Evolutionary conservation across 2,888 invertebrate genomes (phyloP).

Genomic region (Idaea biselata): DNA sequence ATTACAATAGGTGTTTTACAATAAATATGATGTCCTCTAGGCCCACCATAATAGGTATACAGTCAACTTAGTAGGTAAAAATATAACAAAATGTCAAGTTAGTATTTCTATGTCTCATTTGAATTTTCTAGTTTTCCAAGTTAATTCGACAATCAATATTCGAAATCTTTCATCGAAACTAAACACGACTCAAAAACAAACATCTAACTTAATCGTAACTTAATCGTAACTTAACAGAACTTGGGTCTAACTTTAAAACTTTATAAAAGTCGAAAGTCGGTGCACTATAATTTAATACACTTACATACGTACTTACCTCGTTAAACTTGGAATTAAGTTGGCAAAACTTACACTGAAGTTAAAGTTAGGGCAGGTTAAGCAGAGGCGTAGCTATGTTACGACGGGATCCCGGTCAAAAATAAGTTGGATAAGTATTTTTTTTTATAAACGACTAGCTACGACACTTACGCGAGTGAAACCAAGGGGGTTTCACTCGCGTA

Average conservation of each 20-base stretch:
- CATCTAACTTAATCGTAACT: not conserved
- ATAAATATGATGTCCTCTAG: no score
- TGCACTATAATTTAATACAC: slow-evolving; percentile 13
- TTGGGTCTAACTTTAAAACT: slow-evolving; percentile 1
- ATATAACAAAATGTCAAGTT: no score
- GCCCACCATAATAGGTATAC: no score
- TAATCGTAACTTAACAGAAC: not conserved
- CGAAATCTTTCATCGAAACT: not conserved
- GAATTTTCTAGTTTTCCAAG: not conserved
- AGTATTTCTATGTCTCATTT: no score
- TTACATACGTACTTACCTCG: slow-evolving; percentile 34
- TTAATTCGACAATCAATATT: not conserved
- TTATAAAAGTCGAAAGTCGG: slow-evolving; percentile 5
- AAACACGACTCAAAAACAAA: not conserved
- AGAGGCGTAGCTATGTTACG: not conserved
- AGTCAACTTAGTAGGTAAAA: no score
- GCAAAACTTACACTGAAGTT: not conserved
- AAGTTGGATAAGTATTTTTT: not conserved
- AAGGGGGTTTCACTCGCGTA: no score
- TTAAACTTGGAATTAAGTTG: slow-evolving; percentile 52
- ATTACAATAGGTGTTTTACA: no score
- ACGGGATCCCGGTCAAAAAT: not conserved
- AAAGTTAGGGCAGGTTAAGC: slow-evolving; percentile 7
- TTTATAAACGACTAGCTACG: not conserved
- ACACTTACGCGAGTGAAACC: no score